Base-by-base conservation (phyloP, 2,888 invertebrate species). In the Ormyrus nitidulus region DNA sequence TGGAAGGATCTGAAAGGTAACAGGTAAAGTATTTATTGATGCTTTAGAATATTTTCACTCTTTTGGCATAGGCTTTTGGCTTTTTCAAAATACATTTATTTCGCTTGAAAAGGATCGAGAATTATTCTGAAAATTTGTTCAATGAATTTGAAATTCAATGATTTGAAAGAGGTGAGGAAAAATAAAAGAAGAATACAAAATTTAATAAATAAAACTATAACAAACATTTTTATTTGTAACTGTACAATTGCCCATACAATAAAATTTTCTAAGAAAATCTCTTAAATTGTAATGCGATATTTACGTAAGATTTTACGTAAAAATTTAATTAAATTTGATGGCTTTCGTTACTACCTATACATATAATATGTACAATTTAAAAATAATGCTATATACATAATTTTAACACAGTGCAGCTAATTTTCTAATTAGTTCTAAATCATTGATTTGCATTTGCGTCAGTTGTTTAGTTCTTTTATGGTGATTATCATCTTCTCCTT, bases 381-480 rank as follows among this genome's bases (percentile, higher is more conserved):
- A 9, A 46, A 34, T 34, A 44, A 53, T 70, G 48, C 11, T 51
- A 49, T 66, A 66, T 11, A 51, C 6, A 7, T 54, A 54, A 74
- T 34, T 9, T 70, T 51, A 81, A 72, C 71, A 77, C 6, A 94
- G 91, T 68, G 93, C 91, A 0, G 94, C 94, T 11, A 95, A 91
- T 84, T 94, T 94, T 83, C 94, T 93, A 90, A 96, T 93, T 0
- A 93, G 93, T 71, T 93, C 93, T 51, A 96, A 91, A 89, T 96
- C 96, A 76, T 94, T 92, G 85, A 95, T 91, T 77, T 96, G 91
- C 93, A 95, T 94, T 86, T 94, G 94, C 70, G 96, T 90, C 0
- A 95, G 95, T 87, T 95, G 94, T 85, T 94, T 94, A 6, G 94
- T 94, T 84, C 93, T 93, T 34, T 94, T 93, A 85, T 93, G 93